Evolutionary conservation across 2,888 invertebrate genomes (phyloP), one percentile per base, ranked within the genome.

Genomic region (Acanthosepion lycidas): DNA sequence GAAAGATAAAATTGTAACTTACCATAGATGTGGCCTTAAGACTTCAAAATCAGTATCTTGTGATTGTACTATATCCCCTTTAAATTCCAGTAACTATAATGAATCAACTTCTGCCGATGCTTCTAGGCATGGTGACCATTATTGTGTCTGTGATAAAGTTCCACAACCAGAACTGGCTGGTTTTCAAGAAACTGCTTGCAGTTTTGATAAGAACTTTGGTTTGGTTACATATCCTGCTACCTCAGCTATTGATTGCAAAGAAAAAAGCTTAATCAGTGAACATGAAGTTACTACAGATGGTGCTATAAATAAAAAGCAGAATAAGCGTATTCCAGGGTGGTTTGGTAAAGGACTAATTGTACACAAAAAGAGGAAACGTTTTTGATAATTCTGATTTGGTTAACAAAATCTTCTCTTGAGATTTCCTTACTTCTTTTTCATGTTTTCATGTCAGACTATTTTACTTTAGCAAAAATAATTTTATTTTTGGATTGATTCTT

Each of bases 271-370:
- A 18, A n/a, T 33, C 78, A 78, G 23, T 33, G 78, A n/a, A 78
- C 78, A 78, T 5, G n/a, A n/a, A n/a, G n/a, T 33, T 78, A 78
- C 78, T 78, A n/a, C n/a, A 78, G 78, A 78, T 78, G 78, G 78
- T 78, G 78, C 78, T 78, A 78, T 78, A 18, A 78, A 33, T 78
- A 78, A 78, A 78, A 78, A 12, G 78, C 78, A n/a, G 78, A 78
- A 78, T 78, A 78, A 78, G 78, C 78, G 78, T 78, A n/a, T 96
- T 5, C 97, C 97, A 55, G 97, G 97, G 26, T 97, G 97, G 97
- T 97, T 96, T 96, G 97, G 97, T 9, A 97, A 97, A 96, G 97
- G 97, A 1, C 94, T 96, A 48, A 96, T 95, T 94, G 93, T 96
- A 12, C 95, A 95, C 78, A 96, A 96, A 94, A 96, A 96, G 94